Conservation (phyloP, 2,888 invertebrate species). For the Alentia gelatinosa region DNA sequence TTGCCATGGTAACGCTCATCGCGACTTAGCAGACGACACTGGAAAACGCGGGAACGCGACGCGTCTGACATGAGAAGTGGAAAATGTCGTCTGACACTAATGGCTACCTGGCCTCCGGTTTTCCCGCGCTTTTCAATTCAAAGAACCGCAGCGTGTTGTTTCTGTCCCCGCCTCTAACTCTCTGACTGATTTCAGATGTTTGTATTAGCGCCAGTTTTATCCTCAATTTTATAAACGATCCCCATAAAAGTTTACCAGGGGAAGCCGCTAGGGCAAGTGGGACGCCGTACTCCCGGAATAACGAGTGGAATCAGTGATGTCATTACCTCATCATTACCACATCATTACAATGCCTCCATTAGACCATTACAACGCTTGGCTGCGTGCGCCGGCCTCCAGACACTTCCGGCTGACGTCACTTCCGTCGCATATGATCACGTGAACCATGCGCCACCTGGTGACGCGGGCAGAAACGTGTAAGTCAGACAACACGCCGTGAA, state of each 20-base stretch:
- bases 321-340: neutral
- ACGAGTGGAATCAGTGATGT: neutral
- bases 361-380: neutral
- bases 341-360: neutral
- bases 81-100: constrained; percentile 14
- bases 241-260: too few relatives aligned
- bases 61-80: neutral
- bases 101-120: neutral
- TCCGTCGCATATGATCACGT: neutral
- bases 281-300: too few relatives aligned
- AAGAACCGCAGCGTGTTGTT: neutral
- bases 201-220: neutral
- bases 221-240: too few relatives aligned
- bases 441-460: neutral
- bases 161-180: neutral
- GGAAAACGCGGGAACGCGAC: neutral
- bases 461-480: too few relatives aligned
- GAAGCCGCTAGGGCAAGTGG: too few relatives aligned
- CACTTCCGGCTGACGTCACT: neutral
- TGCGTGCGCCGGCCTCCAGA: neutral
- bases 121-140: neutral
- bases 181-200: too few relatives aligned
- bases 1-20: neutral
- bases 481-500: too few relatives aligned
- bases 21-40: neutral